These are phyloP conservation scores for Palythoa caribaeorum DNA, from an alignment of 92 coral and sea anemone species.

Conservation along the genomic window DNA sequence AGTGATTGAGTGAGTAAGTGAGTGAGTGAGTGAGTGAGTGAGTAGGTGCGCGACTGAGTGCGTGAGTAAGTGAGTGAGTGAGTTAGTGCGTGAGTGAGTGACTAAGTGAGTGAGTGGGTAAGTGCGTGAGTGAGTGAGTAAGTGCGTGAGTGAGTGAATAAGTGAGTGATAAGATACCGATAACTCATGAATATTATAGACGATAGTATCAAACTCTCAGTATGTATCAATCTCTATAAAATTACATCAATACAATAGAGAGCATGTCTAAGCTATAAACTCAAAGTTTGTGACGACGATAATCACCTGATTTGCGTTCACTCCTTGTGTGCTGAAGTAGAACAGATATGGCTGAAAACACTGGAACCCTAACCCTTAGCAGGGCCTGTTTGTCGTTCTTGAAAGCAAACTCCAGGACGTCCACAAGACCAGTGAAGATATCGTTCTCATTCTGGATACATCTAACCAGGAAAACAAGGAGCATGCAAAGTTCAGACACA, in stretches of 20 bases:
- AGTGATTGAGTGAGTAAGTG: too few species aligned
- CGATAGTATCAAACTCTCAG: too few species aligned
- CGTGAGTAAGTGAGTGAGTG: too few species aligned
- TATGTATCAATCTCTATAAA: background rate
- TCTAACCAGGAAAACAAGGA: constrained; percentile 44
- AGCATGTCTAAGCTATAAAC: too few species aligned
- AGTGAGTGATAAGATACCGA: too few species aligned
- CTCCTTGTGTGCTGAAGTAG: constrained; percentile 85
- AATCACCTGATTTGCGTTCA: constrained; percentile 73
- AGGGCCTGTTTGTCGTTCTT: constrained; percentile 84
- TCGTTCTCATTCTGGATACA: constrained; percentile 66
- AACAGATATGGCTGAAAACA: constrained; percentile 88
- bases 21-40: too few species aligned
- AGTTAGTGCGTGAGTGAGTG: too few species aligned
- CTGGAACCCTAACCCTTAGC: constrained; percentile 81
- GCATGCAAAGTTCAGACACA: background rate
- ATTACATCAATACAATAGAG: background rate
- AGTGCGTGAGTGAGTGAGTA: too few species aligned
- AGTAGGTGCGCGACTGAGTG: too few species aligned
- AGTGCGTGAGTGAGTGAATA: too few species aligned
- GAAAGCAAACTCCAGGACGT: constrained; percentile 81
- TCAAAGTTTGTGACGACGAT: background rate
- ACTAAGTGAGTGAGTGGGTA: too few species aligned
- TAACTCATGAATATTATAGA: too few species aligned
- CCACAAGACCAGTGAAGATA: constrained; percentile 77